Conservation (phyloP, 2,113 vertebrate genomes). For the Passer montanus region DNA sequence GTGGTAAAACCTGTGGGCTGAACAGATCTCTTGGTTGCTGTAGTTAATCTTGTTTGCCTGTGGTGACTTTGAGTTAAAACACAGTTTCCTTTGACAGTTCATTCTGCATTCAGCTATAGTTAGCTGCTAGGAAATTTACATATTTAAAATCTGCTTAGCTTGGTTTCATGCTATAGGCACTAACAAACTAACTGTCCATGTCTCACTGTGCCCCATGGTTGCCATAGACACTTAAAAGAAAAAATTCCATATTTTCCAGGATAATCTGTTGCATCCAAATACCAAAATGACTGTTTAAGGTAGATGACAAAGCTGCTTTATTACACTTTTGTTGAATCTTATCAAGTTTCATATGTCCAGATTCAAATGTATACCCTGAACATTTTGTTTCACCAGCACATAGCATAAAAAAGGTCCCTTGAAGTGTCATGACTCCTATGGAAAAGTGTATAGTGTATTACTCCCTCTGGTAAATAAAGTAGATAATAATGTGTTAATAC, state of each 20-base stretch:
- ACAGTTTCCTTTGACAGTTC: background rate
- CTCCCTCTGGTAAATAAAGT: background rate
- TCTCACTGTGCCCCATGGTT: accelerated
- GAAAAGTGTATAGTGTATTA: background rate
- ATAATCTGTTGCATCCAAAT: background rate
- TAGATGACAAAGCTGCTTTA: background rate
- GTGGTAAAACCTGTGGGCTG: background rate
- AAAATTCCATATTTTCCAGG: background rate
- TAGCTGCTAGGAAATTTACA: background rate
- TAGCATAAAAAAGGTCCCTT: background rate
- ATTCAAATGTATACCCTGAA: background rate
- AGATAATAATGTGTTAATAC: background rate
- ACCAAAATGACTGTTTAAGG: background rate
- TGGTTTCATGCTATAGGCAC: background rate
- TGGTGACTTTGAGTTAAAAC: background rate
- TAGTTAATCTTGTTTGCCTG: background rate
- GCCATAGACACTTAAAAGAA: background rate
- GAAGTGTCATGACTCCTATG: background rate
- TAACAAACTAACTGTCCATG: background rate
- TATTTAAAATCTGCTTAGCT: background rate
- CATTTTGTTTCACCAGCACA: background rate
- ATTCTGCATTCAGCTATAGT: background rate
- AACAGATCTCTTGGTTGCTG: background rate
- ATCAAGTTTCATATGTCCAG: background rate
- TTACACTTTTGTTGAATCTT: background rate